Conservation (phyloP, 2,888 invertebrate species). For the Xylota segnis region DNA sequence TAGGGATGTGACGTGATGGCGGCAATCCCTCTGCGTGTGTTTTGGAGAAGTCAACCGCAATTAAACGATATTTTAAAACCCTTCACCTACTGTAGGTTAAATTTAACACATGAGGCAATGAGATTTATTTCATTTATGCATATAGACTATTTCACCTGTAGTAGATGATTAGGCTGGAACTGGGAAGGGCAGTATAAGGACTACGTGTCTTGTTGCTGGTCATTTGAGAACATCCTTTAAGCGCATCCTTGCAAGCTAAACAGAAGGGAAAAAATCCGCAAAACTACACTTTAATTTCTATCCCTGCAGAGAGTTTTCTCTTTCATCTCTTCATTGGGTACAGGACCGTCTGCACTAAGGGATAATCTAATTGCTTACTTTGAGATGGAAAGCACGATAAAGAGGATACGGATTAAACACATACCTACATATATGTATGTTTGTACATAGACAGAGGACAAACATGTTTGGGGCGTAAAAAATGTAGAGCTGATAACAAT, state of each 20-base stretch:
- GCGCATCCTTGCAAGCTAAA: background rate
- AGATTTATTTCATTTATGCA: background rate
- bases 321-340: conserved; percentile 16
- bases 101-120: background rate
- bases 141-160: background rate
- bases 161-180: no score
- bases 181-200: no score
- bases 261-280: conserved; percentile 9
- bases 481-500: conserved; percentile 43
- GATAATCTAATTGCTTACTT: conserved; percentile 55
- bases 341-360: conserved; percentile 17
- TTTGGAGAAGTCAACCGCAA: conserved; percentile 49
- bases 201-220: no score
- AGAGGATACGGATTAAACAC: conserved; percentile 44
- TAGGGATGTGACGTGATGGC: conserved; percentile 17
- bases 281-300: conserved; percentile 55
- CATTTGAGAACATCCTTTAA: no score
- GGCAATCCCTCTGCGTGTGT: conserved; percentile 18
- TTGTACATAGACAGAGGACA: background rate
- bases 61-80: conserved; percentile 26
- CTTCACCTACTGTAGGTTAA: background rate
- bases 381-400: conserved; percentile 48
- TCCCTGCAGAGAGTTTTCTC: conserved; percentile 19
- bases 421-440: background rate
- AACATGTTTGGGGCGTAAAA: conserved; percentile 15